Evolutionary conservation across 2,888 invertebrate species (phyloP).

Genomic region (Lamellibrachia columna): DNA sequence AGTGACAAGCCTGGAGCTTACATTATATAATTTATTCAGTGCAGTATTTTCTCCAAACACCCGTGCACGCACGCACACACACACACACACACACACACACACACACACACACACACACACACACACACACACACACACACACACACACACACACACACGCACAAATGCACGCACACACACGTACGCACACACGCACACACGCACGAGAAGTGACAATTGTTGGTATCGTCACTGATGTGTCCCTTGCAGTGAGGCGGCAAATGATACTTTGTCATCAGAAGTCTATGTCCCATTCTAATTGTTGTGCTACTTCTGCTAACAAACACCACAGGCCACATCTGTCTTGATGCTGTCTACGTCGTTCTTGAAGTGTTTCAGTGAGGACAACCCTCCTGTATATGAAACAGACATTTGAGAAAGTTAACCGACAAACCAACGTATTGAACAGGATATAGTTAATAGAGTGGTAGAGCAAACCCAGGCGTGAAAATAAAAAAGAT

Average conservation of each 20-base stretch:
- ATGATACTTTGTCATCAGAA: slow-evolving; percentile 42
- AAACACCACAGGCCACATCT: slow-evolving; percentile 86
- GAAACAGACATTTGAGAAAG: not conserved
- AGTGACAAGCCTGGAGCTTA: not conserved
- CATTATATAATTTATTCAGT: no score
- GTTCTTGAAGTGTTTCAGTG: slow-evolving; percentile 88
- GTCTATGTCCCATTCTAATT: slow-evolving; percentile 78
- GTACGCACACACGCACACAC: no score
- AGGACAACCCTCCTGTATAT: slow-evolving; percentile 74
- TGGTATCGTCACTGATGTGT: not conserved
- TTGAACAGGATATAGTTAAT: not conserved
- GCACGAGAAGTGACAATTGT: not conserved
- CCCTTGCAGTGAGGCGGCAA: not conserved
- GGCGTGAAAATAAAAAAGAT: no score
- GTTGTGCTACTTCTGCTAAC: slow-evolving; percentile 73
- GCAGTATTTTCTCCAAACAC: no score
- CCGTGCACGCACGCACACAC: no score
- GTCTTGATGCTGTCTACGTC: slow-evolving; percentile 85
- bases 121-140: no score
- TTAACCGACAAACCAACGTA: no score
- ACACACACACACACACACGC: no score
- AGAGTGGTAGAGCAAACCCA: no score
- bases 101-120: no score
- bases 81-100: no score
- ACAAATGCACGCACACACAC: no score